A percentile compares a stretch with the other conserved stretches of the same genome.
Conservation (phyloP, 2,113 vertebrate genomes). For the Neodon shergylaensis region DNA sequence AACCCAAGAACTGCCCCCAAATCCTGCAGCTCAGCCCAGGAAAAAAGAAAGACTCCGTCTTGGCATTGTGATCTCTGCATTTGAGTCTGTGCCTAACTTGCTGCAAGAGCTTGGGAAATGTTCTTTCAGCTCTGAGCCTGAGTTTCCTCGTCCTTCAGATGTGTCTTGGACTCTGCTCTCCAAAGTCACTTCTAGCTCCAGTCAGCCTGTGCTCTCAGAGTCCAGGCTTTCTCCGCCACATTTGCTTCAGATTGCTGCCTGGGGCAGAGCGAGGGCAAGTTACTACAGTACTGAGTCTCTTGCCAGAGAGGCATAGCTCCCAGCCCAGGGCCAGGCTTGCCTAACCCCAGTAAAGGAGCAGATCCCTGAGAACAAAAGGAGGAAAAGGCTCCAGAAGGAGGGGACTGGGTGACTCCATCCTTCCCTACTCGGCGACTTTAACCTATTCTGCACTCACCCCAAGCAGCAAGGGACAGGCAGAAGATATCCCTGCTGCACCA, state of each 20-base stretch:
- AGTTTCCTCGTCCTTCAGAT: background rate
- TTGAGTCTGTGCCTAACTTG: background rate
- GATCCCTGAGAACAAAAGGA: conserved; percentile 82
- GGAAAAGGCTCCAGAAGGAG: conserved; percentile 56
- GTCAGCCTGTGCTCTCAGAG: background rate
- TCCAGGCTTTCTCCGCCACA: background rate
- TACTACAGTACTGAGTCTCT: conserved; percentile 77
- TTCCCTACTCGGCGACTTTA: background rate
- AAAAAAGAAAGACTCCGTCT: background rate
- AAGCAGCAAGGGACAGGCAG: background rate
- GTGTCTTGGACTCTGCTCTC: conserved; percentile 10
- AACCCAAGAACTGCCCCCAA: background rate
- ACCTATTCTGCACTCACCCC: conserved; percentile 17
- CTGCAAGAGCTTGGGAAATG: background rate
- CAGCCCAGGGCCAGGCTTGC: conserved; percentile 5
- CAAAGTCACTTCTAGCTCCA: background rate
- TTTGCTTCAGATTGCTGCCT: conserved; percentile 25
- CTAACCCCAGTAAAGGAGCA: conserved; percentile 75
- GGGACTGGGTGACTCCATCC: background rate
- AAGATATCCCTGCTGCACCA: background rate
- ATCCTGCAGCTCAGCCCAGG: background rate
- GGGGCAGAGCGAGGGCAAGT: conserved; percentile 75
- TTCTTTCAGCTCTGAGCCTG: background rate
- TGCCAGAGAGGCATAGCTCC: conserved; percentile 63
- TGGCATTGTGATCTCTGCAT: background rate